phyloP scores from a whole-genome alignment of 2,888 invertebrate species.

The Adela reaumurella region DNA sequence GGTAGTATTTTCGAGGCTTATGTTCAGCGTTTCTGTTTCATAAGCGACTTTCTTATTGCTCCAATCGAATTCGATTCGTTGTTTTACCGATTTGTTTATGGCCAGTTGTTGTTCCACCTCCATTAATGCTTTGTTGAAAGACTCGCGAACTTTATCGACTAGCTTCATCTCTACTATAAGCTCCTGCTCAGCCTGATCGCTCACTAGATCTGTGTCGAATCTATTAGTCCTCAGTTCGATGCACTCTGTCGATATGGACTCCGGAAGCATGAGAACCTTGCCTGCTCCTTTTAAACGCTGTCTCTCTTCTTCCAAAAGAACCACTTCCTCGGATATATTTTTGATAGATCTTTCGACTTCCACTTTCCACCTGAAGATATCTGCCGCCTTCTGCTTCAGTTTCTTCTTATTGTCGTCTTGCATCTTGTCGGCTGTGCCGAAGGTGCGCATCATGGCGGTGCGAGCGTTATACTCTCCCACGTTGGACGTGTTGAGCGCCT shows the following conservation, averaged over 20 bases:
- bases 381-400: constrained; percentile 61
- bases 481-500: constrained; percentile 50
- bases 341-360: constrained; percentile 68
- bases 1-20: constrained; percentile 66
- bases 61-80: constrained; percentile 85
- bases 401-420: constrained; percentile 66
- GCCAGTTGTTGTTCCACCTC: constrained; percentile 68
- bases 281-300: constrained; percentile 65
- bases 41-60: constrained; percentile 83
- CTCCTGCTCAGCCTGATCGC: constrained; percentile 75
- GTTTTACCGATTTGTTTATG: constrained; percentile 76
- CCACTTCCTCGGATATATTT: constrained; percentile 67
- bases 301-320: constrained; percentile 63
- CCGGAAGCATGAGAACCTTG: constrained; percentile 64
- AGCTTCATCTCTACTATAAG: constrained; percentile 70
- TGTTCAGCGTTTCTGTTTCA: constrained; percentile 68
- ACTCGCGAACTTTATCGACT: constrained; percentile 63
- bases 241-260: constrained; percentile 74
- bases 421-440: constrained; percentile 62
- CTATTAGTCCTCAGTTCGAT: constrained; percentile 66
- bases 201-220: constrained; percentile 68
- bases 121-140: constrained; percentile 58
- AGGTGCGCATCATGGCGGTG: constrained; percentile 61
- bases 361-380: constrained; percentile 71
- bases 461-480: constrained; percentile 61